Conservation (phyloP, 30 jellyfish, hydroid and myxozoan genomes). For the Pelagia noctiluca region DNA sequence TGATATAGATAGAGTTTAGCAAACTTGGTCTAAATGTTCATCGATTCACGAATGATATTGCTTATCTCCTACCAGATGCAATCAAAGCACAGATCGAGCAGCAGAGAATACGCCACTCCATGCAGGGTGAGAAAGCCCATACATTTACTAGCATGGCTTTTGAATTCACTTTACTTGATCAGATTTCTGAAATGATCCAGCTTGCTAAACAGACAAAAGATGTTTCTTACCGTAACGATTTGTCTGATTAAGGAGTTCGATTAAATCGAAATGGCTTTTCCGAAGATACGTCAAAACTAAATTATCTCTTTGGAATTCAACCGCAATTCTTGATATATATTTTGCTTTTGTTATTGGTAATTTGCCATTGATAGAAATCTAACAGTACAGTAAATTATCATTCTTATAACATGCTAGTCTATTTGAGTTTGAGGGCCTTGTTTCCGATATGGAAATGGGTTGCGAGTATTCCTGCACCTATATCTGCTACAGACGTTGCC, state of each 20-base stretch:
- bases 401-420: too few relatives aligned
- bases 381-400: too few relatives aligned
- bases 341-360: too few relatives aligned
- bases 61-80: slow-evolving; percentile 34
- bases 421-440: background rate
- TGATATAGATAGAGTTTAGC: background rate
- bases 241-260: too few relatives aligned
- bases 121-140: slow-evolving; percentile 59
- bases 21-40: background rate
- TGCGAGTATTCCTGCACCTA: too few relatives aligned
- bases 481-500: background rate
- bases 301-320: too few relatives aligned
- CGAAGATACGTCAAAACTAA: background rate
- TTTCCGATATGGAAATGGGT: background rate
- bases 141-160: background rate
- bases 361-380: too few relatives aligned
- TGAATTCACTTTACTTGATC: background rate
- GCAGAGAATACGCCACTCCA: slow-evolving; percentile 75
- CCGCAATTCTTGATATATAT: too few relatives aligned
- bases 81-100: slow-evolving; percentile 72
- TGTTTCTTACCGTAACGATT: background rate
- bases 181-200: background rate
- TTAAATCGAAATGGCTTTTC: too few relatives aligned
- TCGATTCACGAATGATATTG: background rate
- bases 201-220: too few relatives aligned